A percentile compares a stretch with the other conserved stretches of the same genome.
Conservation (phyloP, 2,888 invertebrate genomes). For the Drosophila basisetae region DNA sequence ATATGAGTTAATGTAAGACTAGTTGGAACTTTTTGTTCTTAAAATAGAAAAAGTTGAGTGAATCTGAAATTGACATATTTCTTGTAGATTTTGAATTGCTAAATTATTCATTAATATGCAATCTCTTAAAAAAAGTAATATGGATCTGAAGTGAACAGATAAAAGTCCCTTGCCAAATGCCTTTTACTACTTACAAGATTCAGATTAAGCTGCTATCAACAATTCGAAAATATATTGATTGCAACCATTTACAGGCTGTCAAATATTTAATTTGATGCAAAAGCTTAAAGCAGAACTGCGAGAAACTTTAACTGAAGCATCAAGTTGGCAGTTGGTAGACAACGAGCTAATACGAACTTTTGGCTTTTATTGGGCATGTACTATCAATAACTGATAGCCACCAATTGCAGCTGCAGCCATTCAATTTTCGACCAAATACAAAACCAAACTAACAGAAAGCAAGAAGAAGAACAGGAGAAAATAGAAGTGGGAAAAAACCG, state of each 20-base stretch:
- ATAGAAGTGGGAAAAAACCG: slow-evolving; percentile 36
- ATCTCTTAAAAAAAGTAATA: not conserved
- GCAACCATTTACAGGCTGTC: slow-evolving; percentile 19
- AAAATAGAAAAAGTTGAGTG: not conserved
- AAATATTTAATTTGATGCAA: slow-evolving; percentile 29
- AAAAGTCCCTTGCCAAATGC: not conserved
- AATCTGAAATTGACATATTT: not conserved
- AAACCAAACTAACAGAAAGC: slow-evolving; percentile 15
- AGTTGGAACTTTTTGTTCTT: not conserved
- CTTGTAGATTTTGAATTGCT: not conserved
- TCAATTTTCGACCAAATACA: slow-evolving; percentile 39
- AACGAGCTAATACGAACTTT: slow-evolving; percentile 38
- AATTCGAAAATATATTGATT: slow-evolving; percentile 21
- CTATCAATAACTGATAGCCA: slow-evolving; percentile 65
- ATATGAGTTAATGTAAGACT: not conserved
- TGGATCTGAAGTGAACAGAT: not conserved
- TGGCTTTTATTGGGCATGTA: slow-evolving; percentile 61
- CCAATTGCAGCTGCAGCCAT: slow-evolving; percentile 67
- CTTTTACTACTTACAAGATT: not conserved
- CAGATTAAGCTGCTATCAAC: not conserved
- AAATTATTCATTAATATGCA: not conserved
- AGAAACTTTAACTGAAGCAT: slow-evolving; percentile 22
- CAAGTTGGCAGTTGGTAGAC: slow-evolving; percentile 20
- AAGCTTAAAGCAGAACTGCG: not conserved
- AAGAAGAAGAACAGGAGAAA: slow-evolving; percentile 3